phyloP scores from a whole-genome alignment of 2,113 vertebrate species.

The Dasyurus viverrinus region DNA sequence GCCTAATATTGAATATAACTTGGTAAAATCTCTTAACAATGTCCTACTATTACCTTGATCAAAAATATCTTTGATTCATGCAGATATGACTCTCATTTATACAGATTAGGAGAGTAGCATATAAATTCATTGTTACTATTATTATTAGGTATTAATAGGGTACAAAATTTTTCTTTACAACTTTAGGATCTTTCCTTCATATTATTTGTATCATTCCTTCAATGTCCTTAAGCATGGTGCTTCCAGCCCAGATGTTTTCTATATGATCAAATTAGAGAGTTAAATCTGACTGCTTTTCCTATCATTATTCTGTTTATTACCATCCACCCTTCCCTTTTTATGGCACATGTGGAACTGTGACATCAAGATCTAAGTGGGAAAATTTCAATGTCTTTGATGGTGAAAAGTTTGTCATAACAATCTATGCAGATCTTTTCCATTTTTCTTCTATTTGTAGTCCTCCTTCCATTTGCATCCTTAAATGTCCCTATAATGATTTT shows the following conservation, averaged over 20 bases:
- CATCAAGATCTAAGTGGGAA: neutral
- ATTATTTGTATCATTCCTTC: neutral
- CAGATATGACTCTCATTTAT: neutral
- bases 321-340: neutral
- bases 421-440: neutral
- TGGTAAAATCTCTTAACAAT: neutral
- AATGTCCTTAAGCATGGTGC: neutral
- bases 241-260: neutral
- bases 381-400: neutral
- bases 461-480: neutral
- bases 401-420: neutral
- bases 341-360: neutral
- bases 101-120: neutral
- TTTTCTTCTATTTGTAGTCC: neutral
- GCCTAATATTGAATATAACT: neutral
- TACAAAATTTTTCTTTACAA: neutral
- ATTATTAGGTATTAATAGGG: neutral
- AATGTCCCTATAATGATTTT: neutral
- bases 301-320: neutral
- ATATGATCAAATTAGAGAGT: neutral
- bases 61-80: neutral
- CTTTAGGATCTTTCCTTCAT: neutral
- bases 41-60: neutral
- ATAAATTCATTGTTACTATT: neutral
- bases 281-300: neutral